Percentiles rank a stretch among this genome's conserved stretches.
Conservation (phyloP, 2,888 invertebrate species). For the Campoletis raptor region DNA sequence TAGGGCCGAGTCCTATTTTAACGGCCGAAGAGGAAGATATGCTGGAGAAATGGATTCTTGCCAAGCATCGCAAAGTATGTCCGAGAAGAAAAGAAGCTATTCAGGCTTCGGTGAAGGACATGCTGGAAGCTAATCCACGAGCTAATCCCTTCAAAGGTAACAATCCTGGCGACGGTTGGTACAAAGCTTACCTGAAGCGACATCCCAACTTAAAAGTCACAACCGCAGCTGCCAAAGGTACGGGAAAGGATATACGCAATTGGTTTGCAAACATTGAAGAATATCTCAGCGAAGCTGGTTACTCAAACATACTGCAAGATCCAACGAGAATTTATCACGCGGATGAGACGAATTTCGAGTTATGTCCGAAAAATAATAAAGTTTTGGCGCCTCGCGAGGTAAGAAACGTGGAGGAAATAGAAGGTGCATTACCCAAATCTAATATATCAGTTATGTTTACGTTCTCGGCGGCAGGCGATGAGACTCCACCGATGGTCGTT, state of each 20-base stretch:
- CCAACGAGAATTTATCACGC: constrained; percentile 78
- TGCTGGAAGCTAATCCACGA: constrained; percentile 68
- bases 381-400: constrained; percentile 68
- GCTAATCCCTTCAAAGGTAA: constrained; percentile 77
- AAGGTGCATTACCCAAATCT: constrained; percentile 77
- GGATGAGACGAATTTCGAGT: constrained; percentile 79
- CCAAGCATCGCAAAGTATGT: constrained; percentile 66
- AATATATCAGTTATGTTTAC: constrained; percentile 82
- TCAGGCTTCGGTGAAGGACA: constrained; percentile 69
- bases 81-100: constrained; percentile 63
- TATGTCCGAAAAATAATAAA: constrained; percentile 78
- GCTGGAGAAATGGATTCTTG: constrained; percentile 70
- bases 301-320: constrained; percentile 75
- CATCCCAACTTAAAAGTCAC: constrained; percentile 77
- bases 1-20: constrained; percentile 67
- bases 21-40: constrained; percentile 64
- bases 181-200: constrained; percentile 75
- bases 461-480: constrained; percentile 79
- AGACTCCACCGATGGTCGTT: constrained; percentile 81
- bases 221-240: constrained; percentile 76
- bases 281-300: constrained; percentile 71
- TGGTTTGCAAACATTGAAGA: constrained; percentile 77
- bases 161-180: constrained; percentile 77
- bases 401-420: constrained; percentile 81
- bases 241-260: constrained; percentile 76